Evolutionary conservation across 2,113 vertebrate species (phyloP), one percentile per base, ranked within the genome.

Genomic region (Rattus rattus): DNA sequence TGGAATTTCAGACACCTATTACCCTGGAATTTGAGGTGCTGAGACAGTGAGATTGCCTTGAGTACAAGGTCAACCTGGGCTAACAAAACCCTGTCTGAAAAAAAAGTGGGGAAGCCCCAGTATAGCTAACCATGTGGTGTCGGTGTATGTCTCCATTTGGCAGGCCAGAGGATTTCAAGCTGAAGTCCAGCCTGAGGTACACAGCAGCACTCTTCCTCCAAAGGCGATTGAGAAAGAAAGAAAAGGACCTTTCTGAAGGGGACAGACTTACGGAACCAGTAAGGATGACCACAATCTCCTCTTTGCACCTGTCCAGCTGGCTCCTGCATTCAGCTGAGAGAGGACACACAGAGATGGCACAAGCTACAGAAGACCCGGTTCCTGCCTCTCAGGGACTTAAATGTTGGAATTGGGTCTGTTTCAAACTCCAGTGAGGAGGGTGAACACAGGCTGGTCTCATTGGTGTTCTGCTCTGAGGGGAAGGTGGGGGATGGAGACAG

Each of bases 401-500:
- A 47, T 85, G 59, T 36, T 72, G 59, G n/a, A 63, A 59, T 43
- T 47, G 19, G 69, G 49, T 65, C 54, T 76, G 0, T 75, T 76
- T 87, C 65, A 59, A 83, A 83, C 69, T 30, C 77, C 30, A n/a
- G 36, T 47, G 70, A 79, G 91, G 79, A 54, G 49, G 69, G 30
- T 30, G 80, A 72, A 30, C 7, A 4, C 19, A 33, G 8, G 22
- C 39, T 63, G 88, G 47, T 16, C 6, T 0, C 33, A 14, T 72
- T 19, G 63, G 67, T 6, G 61, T 22, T 13, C 3, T 26, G 63
- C 80, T 65, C 22, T 0, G 36, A 33, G 54, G n/a, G 65, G 76
- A 69, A 19, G 69, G 72, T 22, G 19, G 36, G 4, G 0, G 2
- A 49, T 28, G 2, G 0, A 1, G 70, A 54, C n/a, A 24, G 36